Evolutionary conservation across 2,797 vertebrate genomes (phyloP).

Genomic region (Phyllotis vaccarum): DNA sequence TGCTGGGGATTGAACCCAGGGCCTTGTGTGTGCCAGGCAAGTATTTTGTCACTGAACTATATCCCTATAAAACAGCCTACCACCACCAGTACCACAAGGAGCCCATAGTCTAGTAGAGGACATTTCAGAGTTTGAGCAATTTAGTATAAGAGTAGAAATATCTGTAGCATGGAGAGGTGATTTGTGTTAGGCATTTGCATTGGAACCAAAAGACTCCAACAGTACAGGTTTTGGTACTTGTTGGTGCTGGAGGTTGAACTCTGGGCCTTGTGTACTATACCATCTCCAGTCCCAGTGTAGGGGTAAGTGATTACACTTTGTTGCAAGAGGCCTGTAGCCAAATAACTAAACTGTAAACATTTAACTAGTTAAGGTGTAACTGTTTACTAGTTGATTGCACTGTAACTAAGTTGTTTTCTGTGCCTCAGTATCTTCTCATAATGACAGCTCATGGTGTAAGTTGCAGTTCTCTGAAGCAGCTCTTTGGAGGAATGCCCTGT

Average conservation of each 20-base stretch:
- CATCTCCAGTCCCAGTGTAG: not conserved
- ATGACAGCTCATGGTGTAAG: not conserved
- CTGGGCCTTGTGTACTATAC: not conserved
- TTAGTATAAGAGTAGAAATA: not conserved
- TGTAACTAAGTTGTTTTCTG: not conserved
- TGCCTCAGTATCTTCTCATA: not conserved
- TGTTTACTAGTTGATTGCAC: not conserved
- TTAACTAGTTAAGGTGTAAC: not conserved
- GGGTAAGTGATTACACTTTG: not conserved
- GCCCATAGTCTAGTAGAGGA: not conserved
- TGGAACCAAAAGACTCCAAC: not conserved
- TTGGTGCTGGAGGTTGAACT: not conserved
- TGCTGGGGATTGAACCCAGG: not conserved
- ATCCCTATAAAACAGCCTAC: not conserved
- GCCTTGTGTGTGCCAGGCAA: not conserved
- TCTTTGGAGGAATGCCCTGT: not conserved
- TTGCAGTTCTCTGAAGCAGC: no score
- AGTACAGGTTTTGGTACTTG: not conserved
- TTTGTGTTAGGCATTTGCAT: not conserved
- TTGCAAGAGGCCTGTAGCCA: not conserved
- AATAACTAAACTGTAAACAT: not conserved
- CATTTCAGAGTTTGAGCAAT: not conserved
- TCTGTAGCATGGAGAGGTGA: not conserved
- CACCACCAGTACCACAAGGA: not conserved
- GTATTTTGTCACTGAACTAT: not conserved